Conservation (phyloP, 2,797 vertebrate species). For the Harpagifer antarcticus region DNA sequence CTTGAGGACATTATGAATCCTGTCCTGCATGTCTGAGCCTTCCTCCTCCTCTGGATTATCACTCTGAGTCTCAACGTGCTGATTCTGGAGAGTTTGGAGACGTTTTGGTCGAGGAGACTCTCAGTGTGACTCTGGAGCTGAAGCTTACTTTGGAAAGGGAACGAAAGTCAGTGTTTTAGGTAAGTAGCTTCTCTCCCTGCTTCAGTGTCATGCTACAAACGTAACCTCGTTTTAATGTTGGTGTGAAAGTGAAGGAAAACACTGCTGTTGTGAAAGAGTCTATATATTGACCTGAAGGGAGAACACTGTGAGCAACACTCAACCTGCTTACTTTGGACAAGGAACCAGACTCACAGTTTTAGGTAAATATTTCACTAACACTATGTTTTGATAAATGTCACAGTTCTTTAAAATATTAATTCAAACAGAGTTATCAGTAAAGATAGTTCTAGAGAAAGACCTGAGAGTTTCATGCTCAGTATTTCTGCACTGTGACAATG, state of each 20-base stretch:
- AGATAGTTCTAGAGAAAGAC: neutral
- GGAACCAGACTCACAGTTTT: conserved; percentile 76
- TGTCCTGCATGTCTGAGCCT: neutral
- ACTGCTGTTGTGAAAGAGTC: neutral
- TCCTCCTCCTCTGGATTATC: conserved; percentile 2
- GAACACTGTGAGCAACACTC: conserved; percentile 57
- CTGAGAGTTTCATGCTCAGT: conserved; percentile 40
- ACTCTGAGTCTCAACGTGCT: neutral
- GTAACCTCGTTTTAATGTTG: neutral
- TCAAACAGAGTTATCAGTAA: neutral
- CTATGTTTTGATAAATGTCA: no score
- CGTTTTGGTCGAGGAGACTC: no score
- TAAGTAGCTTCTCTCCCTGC: conserved; percentile 51
- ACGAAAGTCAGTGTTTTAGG: conserved; percentile 76
- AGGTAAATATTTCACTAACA: conserved; percentile 56
- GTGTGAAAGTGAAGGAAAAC: neutral
- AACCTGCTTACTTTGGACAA: conserved; percentile 66
- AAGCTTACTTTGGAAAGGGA: conserved; percentile 72
- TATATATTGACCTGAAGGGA: conserved; percentile 48
- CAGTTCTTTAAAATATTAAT: no score
- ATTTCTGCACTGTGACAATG: conserved; percentile 66
- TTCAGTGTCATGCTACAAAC: neutral
- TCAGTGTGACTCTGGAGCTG: conserved; percentile 71
- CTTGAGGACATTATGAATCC: neutral
- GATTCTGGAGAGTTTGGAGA: conserved; percentile 9